Evolutionary conservation across 2,113 vertebrate species (phyloP), one percentile per base, ranked within the genome.

Genomic region (Cinclus mexicanus): DNA sequence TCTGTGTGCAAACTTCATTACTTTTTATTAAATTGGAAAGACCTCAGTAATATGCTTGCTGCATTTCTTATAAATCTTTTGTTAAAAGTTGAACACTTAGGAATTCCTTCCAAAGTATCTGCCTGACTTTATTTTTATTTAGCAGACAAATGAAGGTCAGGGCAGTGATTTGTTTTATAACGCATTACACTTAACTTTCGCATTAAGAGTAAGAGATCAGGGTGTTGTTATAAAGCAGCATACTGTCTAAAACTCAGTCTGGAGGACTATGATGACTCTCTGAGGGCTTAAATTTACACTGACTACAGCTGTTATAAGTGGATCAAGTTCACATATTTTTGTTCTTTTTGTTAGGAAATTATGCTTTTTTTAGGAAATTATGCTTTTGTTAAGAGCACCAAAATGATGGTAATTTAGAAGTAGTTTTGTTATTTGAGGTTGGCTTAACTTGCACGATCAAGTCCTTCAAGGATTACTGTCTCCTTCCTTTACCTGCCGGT

Each of bases 111-210:
- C 47, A 72, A 61, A 67, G 4, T n/a, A n/a, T 83, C 44, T 90
- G 59, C 31, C 39, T 91, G 89, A 84, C 78, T 61, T 65, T 75
- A 10, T 88, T 76, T 59, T 60, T 61, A 41, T 94, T 81, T 93
- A 85, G 65, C 19, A 83, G 35, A 69, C 3, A 60, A 52, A 57
- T 46, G 18, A 50, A 76, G 77, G 46, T 83, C 56, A 77, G 68
- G 61, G 46, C 70, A 68, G 46, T 69, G 79, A 53, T 91, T 96
- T 91, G 28, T 85, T 96, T 87, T 85, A 18, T 68, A 85, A 92
- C 79, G 50, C 78, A 71, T 81, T 68, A 23, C 37, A 21, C 28
- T 67, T 90, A 37, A 57, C 71, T 95, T 79, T 81, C 1, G 3
- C 53, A 29, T 52, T 52, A 52, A 14, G 13, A 65, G 42, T 80